Percentiles rank a stretch among this genome's conserved stretches.
These are phyloP conservation scores for Porites cylindrica DNA, from an alignment of 92 coral and sea anemone genomes.

Conservation along the genomic window DNA sequence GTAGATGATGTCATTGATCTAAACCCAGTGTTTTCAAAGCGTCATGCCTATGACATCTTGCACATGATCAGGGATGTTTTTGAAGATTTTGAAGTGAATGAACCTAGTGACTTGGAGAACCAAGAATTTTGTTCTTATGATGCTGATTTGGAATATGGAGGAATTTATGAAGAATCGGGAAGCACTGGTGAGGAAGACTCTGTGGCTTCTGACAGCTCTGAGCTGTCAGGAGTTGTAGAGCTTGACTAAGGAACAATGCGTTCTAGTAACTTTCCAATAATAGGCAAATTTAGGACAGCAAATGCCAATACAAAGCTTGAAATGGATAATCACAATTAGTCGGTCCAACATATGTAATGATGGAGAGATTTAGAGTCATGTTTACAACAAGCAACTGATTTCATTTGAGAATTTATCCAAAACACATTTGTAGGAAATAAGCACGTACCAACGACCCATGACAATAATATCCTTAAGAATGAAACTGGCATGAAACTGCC, in stretches of 20 bases:
- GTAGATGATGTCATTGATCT: conserved; percentile 33
- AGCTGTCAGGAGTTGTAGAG: conserved; percentile 1
- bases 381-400: no score
- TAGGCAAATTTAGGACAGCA: background rate
- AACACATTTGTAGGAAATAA: no score
- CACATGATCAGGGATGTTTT: conserved; percentile 64
- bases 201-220: background rate
- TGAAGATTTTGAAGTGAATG: conserved; percentile 41
- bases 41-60: conserved; percentile 62
- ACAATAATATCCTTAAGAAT: no score
- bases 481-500: no score
- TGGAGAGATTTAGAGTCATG: no score
- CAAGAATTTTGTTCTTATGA: background rate
- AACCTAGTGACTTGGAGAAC: background rate
- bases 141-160: conserved; percentile 16
- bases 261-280: background rate
- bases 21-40: conserved; percentile 50
- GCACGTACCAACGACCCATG: no score
- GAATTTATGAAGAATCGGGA: conserved; percentile 7
- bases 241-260: background rate
- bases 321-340: background rate
- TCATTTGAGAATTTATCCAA: no score
- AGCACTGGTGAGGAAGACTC: background rate
- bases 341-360: no score
- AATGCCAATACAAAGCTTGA: background rate